These are phyloP conservation scores for Myodes glareolus DNA, from an alignment of 2,113 vertebrate genomes.

Conservation along the genomic window DNA sequence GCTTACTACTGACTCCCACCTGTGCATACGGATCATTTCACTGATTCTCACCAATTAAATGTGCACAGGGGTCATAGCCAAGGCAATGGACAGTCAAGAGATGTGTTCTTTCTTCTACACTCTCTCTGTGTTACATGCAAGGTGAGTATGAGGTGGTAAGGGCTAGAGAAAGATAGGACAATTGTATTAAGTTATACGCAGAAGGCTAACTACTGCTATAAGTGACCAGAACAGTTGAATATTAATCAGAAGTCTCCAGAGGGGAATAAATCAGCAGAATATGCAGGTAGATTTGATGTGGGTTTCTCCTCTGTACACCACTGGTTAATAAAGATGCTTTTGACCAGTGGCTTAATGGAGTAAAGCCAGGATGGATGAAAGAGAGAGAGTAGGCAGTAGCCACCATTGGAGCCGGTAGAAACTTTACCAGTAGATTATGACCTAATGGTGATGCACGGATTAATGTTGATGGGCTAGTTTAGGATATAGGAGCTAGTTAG, in stretches of 20 bases:
- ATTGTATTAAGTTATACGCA: not conserved
- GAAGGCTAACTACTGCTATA: not conserved
- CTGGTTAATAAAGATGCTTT: too few species aligned
- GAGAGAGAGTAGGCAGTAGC: too few species aligned
- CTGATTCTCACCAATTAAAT: not conserved
- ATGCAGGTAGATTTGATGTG: not conserved
- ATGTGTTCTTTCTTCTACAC: not conserved
- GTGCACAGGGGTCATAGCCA: not conserved
- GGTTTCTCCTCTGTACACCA: too few species aligned
- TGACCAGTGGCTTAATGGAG: too few species aligned
- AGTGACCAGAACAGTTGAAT: too few species aligned
- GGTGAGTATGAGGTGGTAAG: fast-evolving
- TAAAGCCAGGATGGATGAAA: too few species aligned
- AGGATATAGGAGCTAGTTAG: too few species aligned
- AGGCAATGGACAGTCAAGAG: not conserved
- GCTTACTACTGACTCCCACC: fast-evolving
- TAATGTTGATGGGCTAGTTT: too few species aligned
- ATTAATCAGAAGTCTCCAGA: not conserved
- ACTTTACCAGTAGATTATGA: too few species aligned
- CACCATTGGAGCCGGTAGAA: too few species aligned
- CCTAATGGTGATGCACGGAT: too few species aligned
- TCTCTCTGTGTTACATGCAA: not conserved
- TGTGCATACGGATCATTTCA: not conserved
- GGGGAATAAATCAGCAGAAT: not conserved
- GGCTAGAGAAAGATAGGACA: not conserved